A percentile compares a stretch with the other conserved stretches of the same genome.
These are phyloP conservation scores for Drosophila persimilis DNA, from an alignment of 1,140 invertebrate species.

Conservation along the genomic window DNA sequence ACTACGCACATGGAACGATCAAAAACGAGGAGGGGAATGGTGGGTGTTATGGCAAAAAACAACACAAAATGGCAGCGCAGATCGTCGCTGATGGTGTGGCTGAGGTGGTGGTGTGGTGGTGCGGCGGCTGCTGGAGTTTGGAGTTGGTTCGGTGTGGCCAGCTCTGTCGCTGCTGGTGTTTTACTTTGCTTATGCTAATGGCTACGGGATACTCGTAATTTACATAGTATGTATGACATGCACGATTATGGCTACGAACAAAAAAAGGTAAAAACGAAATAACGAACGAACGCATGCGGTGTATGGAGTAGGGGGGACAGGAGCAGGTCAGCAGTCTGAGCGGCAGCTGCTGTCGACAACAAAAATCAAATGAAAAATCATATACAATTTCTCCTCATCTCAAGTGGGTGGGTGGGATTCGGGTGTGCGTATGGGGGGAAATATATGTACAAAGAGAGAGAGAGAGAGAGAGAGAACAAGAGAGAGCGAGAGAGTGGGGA, in stretches of 20 bases:
- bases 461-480: conserved; percentile 29
- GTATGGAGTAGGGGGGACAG: conserved; percentile 19
- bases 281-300: conserved; percentile 34
- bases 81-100: conserved; percentile 46
- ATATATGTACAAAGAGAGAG: conserved; percentile 42
- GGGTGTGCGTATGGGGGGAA: conserved; percentile 14
- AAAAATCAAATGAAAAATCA: conserved; percentile 18
- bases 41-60: conserved; percentile 15
- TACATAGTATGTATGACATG: too few relatives aligned
- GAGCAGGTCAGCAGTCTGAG: conserved; percentile 44
- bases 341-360: conserved; percentile 10
- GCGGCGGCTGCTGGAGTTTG: not conserved
- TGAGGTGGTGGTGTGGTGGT: conserved; percentile 48
- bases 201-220: too few relatives aligned
- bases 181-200: too few relatives aligned
- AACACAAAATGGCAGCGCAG: not conserved
- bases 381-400: conserved; percentile 43
- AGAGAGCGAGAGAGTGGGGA: conserved; percentile 55
- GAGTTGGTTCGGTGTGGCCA: not conserved
- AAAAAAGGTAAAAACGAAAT: not conserved
- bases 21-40: too few relatives aligned
- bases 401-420: conserved; percentile 32
- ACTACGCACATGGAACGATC: too few relatives aligned
- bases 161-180: not conserved
- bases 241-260: too few relatives aligned